Evolutionary conservation across 2,797 vertebrate genomes (phyloP).

Genomic region (Liasis olivaceus): DNA sequence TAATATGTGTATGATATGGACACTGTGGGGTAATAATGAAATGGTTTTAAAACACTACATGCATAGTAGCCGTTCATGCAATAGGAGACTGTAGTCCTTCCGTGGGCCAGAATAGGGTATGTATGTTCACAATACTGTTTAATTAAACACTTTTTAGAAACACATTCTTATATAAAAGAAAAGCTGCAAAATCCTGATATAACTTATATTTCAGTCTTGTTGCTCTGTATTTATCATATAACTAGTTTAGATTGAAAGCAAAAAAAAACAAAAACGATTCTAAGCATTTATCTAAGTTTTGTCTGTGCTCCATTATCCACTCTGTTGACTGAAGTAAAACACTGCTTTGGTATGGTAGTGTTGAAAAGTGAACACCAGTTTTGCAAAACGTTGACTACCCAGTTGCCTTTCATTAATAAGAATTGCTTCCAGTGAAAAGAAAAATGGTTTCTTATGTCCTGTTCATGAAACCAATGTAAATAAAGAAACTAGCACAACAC

Average conservation of each 20-base stretch:
- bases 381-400: conserved; percentile 62
- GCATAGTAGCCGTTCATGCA: conserved; percentile 53
- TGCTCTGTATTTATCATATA: conserved; percentile 71
- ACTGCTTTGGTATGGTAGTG: neutral
- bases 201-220: conserved; percentile 58
- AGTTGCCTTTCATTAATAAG: neutral
- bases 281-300: conserved; percentile 72
- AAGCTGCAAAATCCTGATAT: conserved; percentile 63
- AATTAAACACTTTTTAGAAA: conserved; percentile 57
- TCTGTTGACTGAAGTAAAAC: conserved; percentile 59
- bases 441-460: neutral
- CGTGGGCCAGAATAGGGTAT: conserved; percentile 57
- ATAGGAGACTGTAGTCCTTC: conserved; percentile 43
- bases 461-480: neutral
- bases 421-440: neutral
- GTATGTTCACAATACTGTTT: conserved; percentile 67
- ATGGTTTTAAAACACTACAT: conserved; percentile 46
- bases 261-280: conserved; percentile 65
- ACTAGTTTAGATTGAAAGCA: conserved; percentile 54
- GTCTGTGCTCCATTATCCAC: conserved; percentile 70
- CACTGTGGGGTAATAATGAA: conserved; percentile 57
- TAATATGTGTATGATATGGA: conserved; percentile 63
- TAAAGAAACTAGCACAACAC: neutral
- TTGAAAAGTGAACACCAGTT: conserved; percentile 58
- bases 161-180: conserved; percentile 50